A percentile compares a stretch with the other conserved stretches of the same genome.
phyloP scores from a whole-genome alignment of 2,888 invertebrate species.

The Lepidocyrtinus sp. region DNA sequence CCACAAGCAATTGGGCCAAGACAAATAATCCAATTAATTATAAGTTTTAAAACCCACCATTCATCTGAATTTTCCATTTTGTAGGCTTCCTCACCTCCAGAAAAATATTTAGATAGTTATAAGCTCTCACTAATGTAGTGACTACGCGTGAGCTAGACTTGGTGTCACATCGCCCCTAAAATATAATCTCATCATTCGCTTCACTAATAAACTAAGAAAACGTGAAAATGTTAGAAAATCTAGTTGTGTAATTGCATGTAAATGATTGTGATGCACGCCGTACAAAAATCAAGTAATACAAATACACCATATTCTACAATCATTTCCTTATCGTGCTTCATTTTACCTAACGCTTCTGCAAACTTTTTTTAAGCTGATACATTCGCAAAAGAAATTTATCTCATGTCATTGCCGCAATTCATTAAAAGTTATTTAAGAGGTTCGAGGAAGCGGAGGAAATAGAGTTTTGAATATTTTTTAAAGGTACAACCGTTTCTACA shows the following conservation, averaged over 20 bases:
- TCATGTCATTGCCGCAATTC: too few species aligned
- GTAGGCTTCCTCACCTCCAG: background rate
- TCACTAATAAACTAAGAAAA: background rate
- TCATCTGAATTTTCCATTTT: background rate
- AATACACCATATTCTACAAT: too few species aligned
- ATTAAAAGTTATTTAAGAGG: background rate
- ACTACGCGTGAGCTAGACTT: background rate
- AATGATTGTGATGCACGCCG: background rate
- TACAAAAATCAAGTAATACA: too few species aligned
- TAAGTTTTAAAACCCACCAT: background rate
- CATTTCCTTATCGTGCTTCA: too few species aligned
- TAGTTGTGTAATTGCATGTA: constrained; percentile 6
- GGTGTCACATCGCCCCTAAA: background rate
- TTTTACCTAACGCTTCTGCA: too few species aligned
- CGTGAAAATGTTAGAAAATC: constrained; percentile 2
- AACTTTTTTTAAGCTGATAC: too few species aligned
- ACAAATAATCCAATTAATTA: constrained; percentile 41
- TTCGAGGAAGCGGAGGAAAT: background rate
- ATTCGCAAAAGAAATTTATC: too few species aligned
- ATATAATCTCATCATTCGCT: background rate
- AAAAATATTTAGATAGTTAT: background rate
- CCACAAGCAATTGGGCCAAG: background rate
- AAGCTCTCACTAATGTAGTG: background rate
- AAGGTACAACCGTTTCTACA: too few species aligned
- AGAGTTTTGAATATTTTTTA: too few species aligned